A percentile compares a stretch with the other conserved stretches of the same genome.
Evolutionary conservation across 2,888 invertebrate species (phyloP).

Genomic region (Aporophyla nigra): DNA sequence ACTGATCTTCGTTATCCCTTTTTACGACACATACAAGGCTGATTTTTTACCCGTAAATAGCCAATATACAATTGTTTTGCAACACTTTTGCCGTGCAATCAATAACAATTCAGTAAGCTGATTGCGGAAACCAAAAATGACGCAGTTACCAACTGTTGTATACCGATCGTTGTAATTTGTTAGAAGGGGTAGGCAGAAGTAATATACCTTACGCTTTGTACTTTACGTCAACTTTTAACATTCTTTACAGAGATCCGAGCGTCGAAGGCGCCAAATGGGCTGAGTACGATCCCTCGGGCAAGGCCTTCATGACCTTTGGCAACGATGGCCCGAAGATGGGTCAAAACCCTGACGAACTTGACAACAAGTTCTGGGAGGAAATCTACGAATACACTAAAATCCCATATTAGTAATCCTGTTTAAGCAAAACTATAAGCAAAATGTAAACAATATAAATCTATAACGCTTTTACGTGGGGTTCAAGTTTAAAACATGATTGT

Average conservation of each 20-base stretch:
- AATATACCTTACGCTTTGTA: neutral
- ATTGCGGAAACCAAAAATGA: neutral
- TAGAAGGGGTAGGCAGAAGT: neutral
- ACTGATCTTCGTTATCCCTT: neutral
- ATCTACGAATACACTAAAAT: conserved; percentile 13
- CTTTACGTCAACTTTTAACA: neutral
- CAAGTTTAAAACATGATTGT: neutral
- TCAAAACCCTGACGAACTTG: conserved; percentile 16
- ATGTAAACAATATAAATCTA: neutral
- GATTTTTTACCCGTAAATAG: neutral
- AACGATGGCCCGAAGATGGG: conserved; percentile 40
- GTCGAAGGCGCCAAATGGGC: conserved; percentile 74
- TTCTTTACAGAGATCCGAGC: conserved; percentile 75
- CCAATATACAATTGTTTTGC: neutral
- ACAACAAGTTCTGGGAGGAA: conserved; percentile 38
- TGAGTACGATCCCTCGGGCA: conserved; percentile 59
- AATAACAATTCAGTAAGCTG: neutral
- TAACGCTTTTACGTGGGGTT: neutral
- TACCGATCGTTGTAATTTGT: no score
- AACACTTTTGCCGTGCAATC: neutral
- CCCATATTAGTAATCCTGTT: neutral
- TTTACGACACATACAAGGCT: neutral
- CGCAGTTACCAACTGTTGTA: no score
- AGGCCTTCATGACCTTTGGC: conserved; percentile 40
- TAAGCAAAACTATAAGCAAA: neutral